Evolutionary conservation across 2,797 vertebrate genomes (phyloP).

Genomic region (Aphelocoma californica): DNA sequence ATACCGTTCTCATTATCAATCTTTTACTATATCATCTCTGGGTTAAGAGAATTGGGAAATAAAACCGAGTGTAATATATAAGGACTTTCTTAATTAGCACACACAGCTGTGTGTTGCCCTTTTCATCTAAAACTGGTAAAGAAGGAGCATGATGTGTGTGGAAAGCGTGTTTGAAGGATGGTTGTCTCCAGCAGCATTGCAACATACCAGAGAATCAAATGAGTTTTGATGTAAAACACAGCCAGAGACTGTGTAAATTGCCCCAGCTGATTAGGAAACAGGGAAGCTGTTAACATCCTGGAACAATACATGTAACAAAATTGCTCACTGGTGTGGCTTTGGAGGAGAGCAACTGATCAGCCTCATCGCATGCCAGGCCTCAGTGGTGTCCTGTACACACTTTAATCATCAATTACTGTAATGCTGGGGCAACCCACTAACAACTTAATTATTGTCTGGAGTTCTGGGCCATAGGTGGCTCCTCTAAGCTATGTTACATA

Average conservation of each 20-base stretch:
- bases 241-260: slow-evolving; percentile 4
- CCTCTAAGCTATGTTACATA: not conserved
- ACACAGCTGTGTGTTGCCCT: not conserved
- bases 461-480: not conserved
- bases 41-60: not conserved
- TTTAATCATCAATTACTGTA: slow-evolving; percentile 29
- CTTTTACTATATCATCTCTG: not conserved
- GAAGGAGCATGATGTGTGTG: not conserved
- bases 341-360: not conserved
- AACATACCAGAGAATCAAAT: not conserved
- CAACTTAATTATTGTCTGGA: slow-evolving; percentile 3
- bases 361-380: not conserved
- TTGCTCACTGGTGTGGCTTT: not conserved
- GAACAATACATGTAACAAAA: not conserved
- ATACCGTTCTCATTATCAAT: not conserved
- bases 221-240: slow-evolving; percentile 27
- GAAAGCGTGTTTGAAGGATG: not conserved
- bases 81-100: not conserved
- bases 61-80: not conserved
- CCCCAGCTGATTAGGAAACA: slow-evolving; percentile 27
- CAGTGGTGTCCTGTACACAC: not conserved
- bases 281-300: not conserved
- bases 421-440: slow-evolving; percentile 5
- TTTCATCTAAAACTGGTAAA: not conserved
- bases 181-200: not conserved